A percentile compares a stretch with the other conserved stretches of the same genome.
These are phyloP conservation scores for Tricholauxania praeusta DNA, from an alignment of 2,888 invertebrate genomes.

Conservation along the genomic window DNA sequence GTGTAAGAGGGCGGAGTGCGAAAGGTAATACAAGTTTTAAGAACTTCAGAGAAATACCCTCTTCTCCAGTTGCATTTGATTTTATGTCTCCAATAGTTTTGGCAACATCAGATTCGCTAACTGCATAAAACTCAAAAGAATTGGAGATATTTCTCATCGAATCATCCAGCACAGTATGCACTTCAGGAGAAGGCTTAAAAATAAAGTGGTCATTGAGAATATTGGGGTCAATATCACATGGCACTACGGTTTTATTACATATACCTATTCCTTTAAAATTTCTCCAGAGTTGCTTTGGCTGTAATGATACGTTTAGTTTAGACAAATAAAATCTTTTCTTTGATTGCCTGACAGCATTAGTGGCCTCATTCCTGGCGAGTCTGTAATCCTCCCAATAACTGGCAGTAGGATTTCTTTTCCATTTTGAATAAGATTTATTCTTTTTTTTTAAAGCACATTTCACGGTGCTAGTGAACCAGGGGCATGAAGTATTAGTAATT, in stretches of 20 bases:
- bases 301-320: background rate
- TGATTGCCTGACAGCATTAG: background rate
- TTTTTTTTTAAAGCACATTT: background rate
- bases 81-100: too few relatives aligned
- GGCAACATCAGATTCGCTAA: too few relatives aligned
- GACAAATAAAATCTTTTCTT: constrained; percentile 9
- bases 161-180: too few relatives aligned
- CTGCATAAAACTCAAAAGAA: too few relatives aligned
- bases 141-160: too few relatives aligned
- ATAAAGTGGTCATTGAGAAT: background rate
- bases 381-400: constrained; percentile 11
- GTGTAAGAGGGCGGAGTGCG: too few relatives aligned
- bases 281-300: constrained; percentile 7
- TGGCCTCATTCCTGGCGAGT: background rate
- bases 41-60: too few relatives aligned
- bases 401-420: background rate
- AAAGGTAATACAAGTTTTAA: too few relatives aligned
- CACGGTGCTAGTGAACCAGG: background rate
- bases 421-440: background rate
- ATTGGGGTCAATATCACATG: background rate
- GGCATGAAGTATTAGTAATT: background rate
- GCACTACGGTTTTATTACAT: background rate
- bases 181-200: too few relatives aligned
- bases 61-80: too few relatives aligned
- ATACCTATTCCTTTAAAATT: constrained; percentile 1